A percentile compares a stretch with the other conserved stretches of the same genome.
Evolutionary conservation across 2,113 vertebrate genomes (phyloP).

Genomic region (Pionites leucogaster): DNA sequence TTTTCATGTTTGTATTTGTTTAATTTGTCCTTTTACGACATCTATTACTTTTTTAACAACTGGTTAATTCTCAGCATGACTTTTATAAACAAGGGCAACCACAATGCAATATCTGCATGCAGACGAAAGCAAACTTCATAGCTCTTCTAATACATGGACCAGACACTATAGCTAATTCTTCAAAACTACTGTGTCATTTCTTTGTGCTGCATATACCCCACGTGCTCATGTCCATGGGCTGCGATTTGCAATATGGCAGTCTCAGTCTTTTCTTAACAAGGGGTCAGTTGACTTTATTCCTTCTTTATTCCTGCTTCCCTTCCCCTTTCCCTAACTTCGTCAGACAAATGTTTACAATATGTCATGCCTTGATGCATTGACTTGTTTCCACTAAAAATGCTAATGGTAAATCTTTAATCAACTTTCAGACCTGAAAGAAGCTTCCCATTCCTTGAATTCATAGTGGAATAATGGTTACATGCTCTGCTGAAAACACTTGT

Average conservation of each 20-base stretch:
- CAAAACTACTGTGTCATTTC: background rate
- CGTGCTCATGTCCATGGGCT: background rate
- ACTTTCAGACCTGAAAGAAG: background rate
- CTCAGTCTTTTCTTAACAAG: background rate
- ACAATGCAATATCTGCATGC: background rate
- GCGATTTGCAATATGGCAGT: background rate
- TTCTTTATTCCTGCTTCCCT: background rate
- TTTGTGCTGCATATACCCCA: background rate
- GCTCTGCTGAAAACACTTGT: background rate
- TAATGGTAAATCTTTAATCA: background rate
- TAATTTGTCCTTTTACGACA: background rate
- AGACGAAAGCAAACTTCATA: background rate
- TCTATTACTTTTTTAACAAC: background rate
- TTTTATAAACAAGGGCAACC: background rate
- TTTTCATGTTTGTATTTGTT: background rate
- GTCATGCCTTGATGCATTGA: background rate
- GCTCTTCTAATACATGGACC: background rate
- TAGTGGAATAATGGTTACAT: background rate
- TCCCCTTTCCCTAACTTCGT: background rate
- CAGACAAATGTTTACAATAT: background rate
- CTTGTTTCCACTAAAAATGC: background rate
- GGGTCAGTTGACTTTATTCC: background rate
- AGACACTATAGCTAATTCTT: background rate
- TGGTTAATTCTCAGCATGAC: background rate
- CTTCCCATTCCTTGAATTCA: background rate